Base-by-base conservation (phyloP, 2,888 invertebrate species). In the Oligia fasciuncula region DNA sequence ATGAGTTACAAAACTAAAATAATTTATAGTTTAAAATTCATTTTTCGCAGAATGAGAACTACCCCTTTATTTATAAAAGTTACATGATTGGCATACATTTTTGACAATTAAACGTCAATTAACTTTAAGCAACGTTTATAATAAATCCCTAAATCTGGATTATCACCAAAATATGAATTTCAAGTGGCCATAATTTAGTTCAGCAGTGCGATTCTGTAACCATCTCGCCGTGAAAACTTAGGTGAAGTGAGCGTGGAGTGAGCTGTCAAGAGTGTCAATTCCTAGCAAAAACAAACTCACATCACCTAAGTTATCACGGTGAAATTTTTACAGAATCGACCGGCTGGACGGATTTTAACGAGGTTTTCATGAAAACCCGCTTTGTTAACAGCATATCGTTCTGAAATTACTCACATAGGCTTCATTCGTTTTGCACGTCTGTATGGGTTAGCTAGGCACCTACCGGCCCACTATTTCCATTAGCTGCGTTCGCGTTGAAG, bases 401-500 rank as follows among this genome's bases (percentile, higher is more conserved):
- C 5, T 73, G 49, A 46, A 84, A 65, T 65, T 79, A 57, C 60
- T 79, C 57, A 65, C 78, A 63, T 63, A 49, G 5, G 35, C n/a
- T 81, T 79, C 19, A 78, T 49, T 43, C 57, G 3, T 68, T 62
- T 62, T n/a, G 63, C 43, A 14, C 65, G 49, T 23, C 73, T 72
- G 17, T 74, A 63, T 74, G 29, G 63, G 40, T 72, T 71, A 46
- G 74, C 68, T 66, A 76, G 57, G n/a, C 51, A 67, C 23, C 73
- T 57, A 82, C 19, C 29, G 17, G 40, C 35, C 75, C 57, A 60
- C 80, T 73, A 79, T 84, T 78, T 84, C 80, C 84, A 84, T 86
- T 84, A 84, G 87, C 84, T 79, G 63, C 63, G 87, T 84, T 84
- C 80, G 73, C 84, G 60, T 79, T 85, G 84, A 85, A 85, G 75